phyloP scores from a whole-genome alignment of 23 tunicate genomes.

The Aplidium turbinatum region DNA sequence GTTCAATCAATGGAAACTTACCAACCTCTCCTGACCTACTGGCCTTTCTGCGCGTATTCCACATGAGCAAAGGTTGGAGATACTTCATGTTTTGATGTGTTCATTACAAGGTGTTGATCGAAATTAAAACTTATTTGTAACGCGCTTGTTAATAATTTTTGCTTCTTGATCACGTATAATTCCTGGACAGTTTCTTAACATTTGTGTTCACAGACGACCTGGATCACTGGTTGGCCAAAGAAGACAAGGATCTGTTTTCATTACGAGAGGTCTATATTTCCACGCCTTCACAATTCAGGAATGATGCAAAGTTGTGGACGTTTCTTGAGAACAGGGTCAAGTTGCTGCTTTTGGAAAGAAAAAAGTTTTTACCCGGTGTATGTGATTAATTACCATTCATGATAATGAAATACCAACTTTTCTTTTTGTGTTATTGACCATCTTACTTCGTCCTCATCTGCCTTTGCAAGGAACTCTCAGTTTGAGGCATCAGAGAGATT shows the following conservation, averaged over 20 bases:
- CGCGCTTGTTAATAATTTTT: not conserved
- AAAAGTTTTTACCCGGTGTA: too few relatives aligned
- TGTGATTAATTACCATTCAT: too few relatives aligned
- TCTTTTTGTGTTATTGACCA: too few relatives aligned
- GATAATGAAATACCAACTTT: too few relatives aligned
- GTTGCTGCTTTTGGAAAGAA: slow-evolving; percentile 45
- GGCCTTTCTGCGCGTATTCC: slow-evolving; percentile 79
- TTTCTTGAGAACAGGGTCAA: slow-evolving; percentile 64
- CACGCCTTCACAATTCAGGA: slow-evolving; percentile 9
- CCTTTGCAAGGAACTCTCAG: too few relatives aligned
- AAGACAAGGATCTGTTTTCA: slow-evolving; percentile 27
- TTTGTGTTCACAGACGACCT: slow-evolving; percentile 41
- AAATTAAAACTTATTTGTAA: not conserved
- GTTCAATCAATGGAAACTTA: slow-evolving; percentile 37
- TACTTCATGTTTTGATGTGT: not conserved
- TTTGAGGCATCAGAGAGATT: too few relatives aligned
- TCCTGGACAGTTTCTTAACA: not conserved
- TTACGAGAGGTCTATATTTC: slow-evolving; percentile 42
- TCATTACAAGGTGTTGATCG: not conserved
- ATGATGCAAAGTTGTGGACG: slow-evolving; percentile 65
- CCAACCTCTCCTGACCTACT: slow-evolving; percentile 64
- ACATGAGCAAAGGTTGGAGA: slow-evolving; percentile 62
- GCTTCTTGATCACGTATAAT: not conserved
- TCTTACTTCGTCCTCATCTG: too few relatives aligned
- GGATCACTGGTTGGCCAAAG: slow-evolving; percentile 54